Evolutionary conservation across 1,140 invertebrate species (phyloP), one percentile per base, ranked within the genome.

Genomic region (Babylonia areolata): DNA sequence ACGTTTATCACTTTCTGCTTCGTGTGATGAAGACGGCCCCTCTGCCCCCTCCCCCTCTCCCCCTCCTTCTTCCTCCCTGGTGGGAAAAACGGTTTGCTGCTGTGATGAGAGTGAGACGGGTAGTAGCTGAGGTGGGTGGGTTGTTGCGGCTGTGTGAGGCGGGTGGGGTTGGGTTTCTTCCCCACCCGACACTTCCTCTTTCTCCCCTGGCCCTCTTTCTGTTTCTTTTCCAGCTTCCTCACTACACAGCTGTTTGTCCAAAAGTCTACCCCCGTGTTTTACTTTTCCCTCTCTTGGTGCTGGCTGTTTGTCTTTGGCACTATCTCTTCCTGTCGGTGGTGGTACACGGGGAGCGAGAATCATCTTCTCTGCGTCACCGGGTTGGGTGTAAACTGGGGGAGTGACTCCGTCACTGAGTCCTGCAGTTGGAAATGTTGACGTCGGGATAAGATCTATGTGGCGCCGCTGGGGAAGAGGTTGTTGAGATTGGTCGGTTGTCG

Each of bases 1-100:
- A 64, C 58, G 58, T 64, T 64, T 64, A 64, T 64, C 58, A 64
- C 58, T 64, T 64, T 64, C 58, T 64, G 58, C 15, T 23, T 64
- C 12, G 28, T 23, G 15, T 12, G 28, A 12, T 64, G 58, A 11
- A n/a, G 5, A 23, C 58, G 15, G 58, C 58, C 58, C 58, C 58
- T 64, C 58, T 23, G 5, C 58, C 58, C 28, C 58, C 28, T n/a
- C 58, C 28, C 2, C 58, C 28, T 23, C 58, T 64, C 58, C 28
- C 28, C 58, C 58, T 20, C 28, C 58, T 12, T 64, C 58, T 64
- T 64, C 58, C 58, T 23, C 28, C 15, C 28, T 64, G 15, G 58
- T 64, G 58, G 58, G 58, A 64, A 64, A 12, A 64, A 23, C 17
- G 58, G 12, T 28, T 23, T 64, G 58, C 28, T 64, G 58, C 58